Base-by-base conservation (phyloP, 2,797 vertebrate species). In the Malacoctenus gilli region DNA sequence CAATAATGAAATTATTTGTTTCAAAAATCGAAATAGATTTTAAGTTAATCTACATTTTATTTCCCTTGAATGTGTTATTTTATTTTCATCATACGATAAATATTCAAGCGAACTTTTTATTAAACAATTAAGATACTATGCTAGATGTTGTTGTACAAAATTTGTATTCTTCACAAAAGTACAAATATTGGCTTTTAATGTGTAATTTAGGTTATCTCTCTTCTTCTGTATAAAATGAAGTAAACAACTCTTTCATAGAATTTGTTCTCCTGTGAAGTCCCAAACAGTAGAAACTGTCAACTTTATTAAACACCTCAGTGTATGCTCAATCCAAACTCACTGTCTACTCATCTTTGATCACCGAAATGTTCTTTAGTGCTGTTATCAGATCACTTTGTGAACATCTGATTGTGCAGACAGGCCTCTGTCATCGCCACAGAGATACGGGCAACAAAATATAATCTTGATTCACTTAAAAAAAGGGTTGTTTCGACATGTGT, bases 21-120 rank as follows among this genome's bases (percentile, higher is more conserved):
- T n/a, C 95, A 90, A 90, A 92, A 92, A 90, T 90, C 79, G 85
- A 94, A 84, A 87, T 76, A 89, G 83, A 85, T 92, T 94, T 91
- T 89, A 92, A 95, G 92, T 96, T 95, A 92, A 95, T 95, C 92
- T 92, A 92, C 90, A 87, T 93, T 94, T 90, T 90, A 85, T 90
- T 96, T 94, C 94, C 95, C 94, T 94, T 94, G 93, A 95, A 95
- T 94, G 94, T 97, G 95, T 95, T 95, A 92, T 95, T 95, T 97
- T 95, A 93, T 95, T 95, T 95, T 96, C 93, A 95, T 94, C 93
- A 94, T 94, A 95, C 92, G 90, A 96, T 95, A 94, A 96, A 96
- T 96, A 96, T 95, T 94, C 94, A 95, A 96, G 94, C 98, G 94
- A 96, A 95, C 94, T 97, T 98, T 98, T 95, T 98, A 96, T 98